Evolutionary conservation across 2,113 vertebrate genomes (phyloP).

Genomic region (Clinocottus analis): DNA sequence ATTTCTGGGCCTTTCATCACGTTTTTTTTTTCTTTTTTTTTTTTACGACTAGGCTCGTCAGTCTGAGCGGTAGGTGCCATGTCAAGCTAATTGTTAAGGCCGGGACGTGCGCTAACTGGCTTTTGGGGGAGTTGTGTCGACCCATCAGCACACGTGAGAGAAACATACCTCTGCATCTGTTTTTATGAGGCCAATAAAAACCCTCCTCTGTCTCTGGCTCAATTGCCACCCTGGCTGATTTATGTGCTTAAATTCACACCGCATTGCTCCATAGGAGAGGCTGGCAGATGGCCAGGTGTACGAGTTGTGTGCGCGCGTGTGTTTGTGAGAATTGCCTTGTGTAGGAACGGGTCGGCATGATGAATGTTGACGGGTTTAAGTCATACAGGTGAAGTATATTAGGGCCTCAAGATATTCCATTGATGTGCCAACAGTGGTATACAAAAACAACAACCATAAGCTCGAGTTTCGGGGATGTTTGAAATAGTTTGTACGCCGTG

Average conservation of each 20-base stretch:
- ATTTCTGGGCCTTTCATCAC: constrained; percentile 37
- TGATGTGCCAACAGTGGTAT: constrained; percentile 44
- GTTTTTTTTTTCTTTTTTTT: constrained; percentile 36
- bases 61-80: constrained; percentile 47
- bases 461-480: constrained; percentile 19
- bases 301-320: constrained; percentile 24
- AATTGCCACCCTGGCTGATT: constrained; percentile 81
- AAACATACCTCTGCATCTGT: constrained; percentile 81
- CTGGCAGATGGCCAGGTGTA: constrained; percentile 79
- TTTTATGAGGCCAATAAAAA: constrained; percentile 83
- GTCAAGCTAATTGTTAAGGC: constrained; percentile 75
- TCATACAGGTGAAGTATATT: constrained; percentile 53
- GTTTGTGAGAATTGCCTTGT: constrained; percentile 35
- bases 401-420: constrained; percentile 33
- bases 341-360: constrained; percentile 63
- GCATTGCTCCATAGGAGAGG: constrained; percentile 72
- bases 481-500: neutral
- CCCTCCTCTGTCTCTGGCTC: constrained; percentile 74
- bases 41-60: constrained; percentile 36
- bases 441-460: constrained; percentile 16
- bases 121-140: constrained; percentile 39
- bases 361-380: constrained; percentile 65
- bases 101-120: constrained; percentile 74
- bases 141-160: constrained; percentile 72
- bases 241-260: constrained; percentile 75